These are phyloP conservation scores for Dysidea cf. avara DNA, from an alignment of 37 sponge, comb jelly and placozoan species.

Conservation along the genomic window DNA sequence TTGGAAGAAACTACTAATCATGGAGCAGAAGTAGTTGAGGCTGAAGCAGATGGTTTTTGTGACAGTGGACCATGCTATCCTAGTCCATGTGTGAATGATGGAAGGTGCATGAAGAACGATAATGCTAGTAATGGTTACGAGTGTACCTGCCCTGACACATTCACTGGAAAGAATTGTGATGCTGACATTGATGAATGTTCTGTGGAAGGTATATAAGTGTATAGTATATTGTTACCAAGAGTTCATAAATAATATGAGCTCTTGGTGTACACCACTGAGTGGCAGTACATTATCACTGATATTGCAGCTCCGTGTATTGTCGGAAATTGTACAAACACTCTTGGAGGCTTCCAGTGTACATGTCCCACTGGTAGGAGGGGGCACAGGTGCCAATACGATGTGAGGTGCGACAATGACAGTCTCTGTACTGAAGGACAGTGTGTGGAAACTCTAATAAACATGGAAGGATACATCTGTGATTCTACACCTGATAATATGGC, in stretches of 20 bases:
- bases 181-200: slow-evolving; percentile 4
- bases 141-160: slow-evolving; percentile 18
- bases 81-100: slow-evolving; percentile 18
- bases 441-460: too few relatives aligned
- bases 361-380: slow-evolving; percentile 10
- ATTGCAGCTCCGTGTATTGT: slow-evolving; percentile 3
- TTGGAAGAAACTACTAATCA: not conserved
- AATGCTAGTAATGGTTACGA: slow-evolving; percentile 6
- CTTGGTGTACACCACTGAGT: too few relatives aligned
- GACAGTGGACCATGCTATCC: slow-evolving; percentile 25
- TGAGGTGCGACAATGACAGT: not conserved
- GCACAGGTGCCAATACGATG: not conserved
- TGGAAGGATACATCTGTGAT: too few relatives aligned
- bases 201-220: not conserved
- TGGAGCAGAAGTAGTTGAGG: not conserved
- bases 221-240: too few relatives aligned
- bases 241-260: too few relatives aligned
- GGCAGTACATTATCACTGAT: too few relatives aligned
- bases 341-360: slow-evolving; percentile 3
- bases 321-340: slow-evolving; percentile 1
- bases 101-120: not conserved
- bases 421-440: too few relatives aligned
- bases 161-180: slow-evolving; percentile 9
- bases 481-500: too few relatives aligned
- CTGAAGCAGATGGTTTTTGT: not conserved